Percentiles rank a stretch among this genome's conserved stretches.
Evolutionary conservation across 2,797 vertebrate genomes (phyloP).

Genomic region (Tangara arthus): DNA sequence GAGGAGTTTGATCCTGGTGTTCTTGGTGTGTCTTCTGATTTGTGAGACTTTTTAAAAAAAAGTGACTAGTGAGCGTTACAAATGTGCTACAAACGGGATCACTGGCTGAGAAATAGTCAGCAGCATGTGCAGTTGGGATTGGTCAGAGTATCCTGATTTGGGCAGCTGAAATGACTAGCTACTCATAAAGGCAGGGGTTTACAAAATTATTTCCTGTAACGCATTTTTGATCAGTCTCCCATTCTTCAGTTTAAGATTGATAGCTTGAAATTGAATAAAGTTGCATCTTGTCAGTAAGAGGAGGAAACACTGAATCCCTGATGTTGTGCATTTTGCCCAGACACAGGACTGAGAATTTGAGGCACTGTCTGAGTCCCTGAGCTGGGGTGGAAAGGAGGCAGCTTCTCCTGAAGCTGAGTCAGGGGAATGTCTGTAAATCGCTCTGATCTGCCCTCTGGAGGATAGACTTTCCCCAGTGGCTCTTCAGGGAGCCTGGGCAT

Average conservation of each 20-base stretch:
- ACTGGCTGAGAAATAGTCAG: background rate
- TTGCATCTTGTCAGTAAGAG: background rate
- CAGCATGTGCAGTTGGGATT: background rate
- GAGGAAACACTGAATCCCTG: background rate
- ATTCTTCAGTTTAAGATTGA: background rate
- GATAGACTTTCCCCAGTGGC: background rate
- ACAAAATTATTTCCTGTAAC: background rate
- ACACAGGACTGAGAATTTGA: accelerated
- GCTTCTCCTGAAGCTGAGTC: background rate
- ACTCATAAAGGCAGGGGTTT: background rate
- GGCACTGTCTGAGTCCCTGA: background rate
- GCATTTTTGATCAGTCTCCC: background rate
- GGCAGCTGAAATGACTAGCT: background rate
- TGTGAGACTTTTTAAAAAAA: background rate
- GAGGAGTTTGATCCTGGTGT: background rate
- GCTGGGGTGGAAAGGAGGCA: background rate
- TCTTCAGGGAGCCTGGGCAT: background rate
- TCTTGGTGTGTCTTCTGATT: background rate
- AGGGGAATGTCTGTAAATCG: background rate
- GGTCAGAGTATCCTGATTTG: background rate
- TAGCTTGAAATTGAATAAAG: background rate
- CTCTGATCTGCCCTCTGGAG: constrained; percentile 39
- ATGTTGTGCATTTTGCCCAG: accelerated
- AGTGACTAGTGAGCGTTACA: background rate
- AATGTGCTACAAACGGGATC: background rate